These are phyloP conservation scores for Cyphomyrmex costatus DNA, from an alignment of 1,140 invertebrate genomes.

Conservation along the genomic window DNA sequence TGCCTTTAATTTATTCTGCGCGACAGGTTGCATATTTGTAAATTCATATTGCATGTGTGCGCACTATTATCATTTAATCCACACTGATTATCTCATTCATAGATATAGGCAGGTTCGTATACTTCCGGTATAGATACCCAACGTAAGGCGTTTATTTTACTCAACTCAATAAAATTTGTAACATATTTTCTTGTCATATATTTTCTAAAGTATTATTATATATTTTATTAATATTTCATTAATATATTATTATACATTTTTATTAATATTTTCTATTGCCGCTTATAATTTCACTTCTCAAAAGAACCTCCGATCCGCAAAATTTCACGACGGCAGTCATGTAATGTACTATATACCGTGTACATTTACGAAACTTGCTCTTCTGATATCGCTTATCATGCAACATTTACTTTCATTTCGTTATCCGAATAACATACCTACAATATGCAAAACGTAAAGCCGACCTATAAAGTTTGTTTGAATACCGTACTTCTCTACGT, in stretches of 20 bases:
- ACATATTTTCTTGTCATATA: too few relatives aligned
- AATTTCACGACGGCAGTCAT: not conserved
- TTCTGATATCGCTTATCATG: constrained; percentile 1
- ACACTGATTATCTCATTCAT: constrained; percentile 4
- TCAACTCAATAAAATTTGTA: too few relatives aligned
- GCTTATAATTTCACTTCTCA: not conserved
- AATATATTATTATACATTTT: too few relatives aligned
- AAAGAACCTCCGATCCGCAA: not conserved
- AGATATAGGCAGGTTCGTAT: not conserved
- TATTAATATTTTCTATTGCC: not conserved
- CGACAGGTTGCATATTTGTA: constrained; percentile 43
- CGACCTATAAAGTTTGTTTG: constrained; percentile 30
- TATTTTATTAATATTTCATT: too few relatives aligned
- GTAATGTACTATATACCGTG: not conserved
- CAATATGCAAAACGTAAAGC: not conserved
- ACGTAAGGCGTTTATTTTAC: not conserved
- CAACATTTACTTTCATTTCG: not conserved
- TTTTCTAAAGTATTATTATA: too few relatives aligned
- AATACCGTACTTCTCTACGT: constrained; percentile 7
- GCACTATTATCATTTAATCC: constrained; percentile 17
- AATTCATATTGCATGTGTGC: constrained; percentile 21
- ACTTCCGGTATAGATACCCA: not conserved
- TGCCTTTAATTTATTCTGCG: constrained; percentile 40
- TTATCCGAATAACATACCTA: not conserved
- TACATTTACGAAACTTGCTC: not conserved